phyloP scores from a whole-genome alignment of 92 coral and sea anemone genomes.

The Montipora capitata region DNA sequence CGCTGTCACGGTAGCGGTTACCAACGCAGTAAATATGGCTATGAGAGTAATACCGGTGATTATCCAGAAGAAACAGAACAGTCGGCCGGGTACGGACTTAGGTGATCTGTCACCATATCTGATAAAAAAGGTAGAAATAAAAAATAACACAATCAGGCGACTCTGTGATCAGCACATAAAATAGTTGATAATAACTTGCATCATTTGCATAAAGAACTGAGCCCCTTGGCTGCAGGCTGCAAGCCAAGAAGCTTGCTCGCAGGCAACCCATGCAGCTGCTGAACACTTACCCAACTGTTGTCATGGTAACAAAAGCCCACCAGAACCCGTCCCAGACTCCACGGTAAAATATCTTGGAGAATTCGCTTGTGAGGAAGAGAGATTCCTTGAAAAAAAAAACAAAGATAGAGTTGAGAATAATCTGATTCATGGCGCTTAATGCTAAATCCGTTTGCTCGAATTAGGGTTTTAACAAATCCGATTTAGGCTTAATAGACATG shows the following conservation, averaged over 20 bases:
- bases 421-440: background rate
- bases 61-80: conserved; percentile 95
- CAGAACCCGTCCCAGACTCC: conserved; percentile 97
- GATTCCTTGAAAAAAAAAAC: conserved; percentile 55
- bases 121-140: background rate
- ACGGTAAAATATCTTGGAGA: conserved; percentile 55
- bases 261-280: background rate
- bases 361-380: conserved; percentile 62
- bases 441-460: background rate
- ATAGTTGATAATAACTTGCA: no score
- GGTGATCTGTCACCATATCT: conserved; percentile 99
- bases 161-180: no score
- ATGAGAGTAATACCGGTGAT: conserved; percentile 89
- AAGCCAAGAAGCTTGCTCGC: no score
- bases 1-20: conserved; percentile 91
- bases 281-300: conserved; percentile 88
- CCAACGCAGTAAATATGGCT: conserved; percentile 91
- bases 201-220: no score
- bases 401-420: no score
- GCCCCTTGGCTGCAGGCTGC: no score
- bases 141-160: no score
- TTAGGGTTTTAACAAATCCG: no score
- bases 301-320: conserved; percentile 97
- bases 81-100: conserved; percentile 84
- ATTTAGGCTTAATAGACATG: no score